Conservation (phyloP, 1,140 invertebrate genomes). For the Drosophila tropicalis region DNA sequence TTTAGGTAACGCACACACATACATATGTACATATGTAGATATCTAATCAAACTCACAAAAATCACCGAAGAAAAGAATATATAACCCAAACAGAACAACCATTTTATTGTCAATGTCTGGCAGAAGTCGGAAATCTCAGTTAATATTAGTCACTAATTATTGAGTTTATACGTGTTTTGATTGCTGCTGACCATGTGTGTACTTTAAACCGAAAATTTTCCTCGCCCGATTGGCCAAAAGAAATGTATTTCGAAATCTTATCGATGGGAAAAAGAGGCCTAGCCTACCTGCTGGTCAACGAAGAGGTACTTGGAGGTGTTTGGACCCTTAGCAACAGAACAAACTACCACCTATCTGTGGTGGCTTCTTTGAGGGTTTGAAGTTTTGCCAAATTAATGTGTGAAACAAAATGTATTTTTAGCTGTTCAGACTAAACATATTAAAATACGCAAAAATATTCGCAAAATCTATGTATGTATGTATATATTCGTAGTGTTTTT, state of each 20-base stretch:
- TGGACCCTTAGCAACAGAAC: conserved; percentile 50
- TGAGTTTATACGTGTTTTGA: background rate
- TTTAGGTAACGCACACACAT: background rate
- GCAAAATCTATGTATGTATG: conserved; percentile 7
- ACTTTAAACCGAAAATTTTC: conserved; percentile 16
- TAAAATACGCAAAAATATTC: conserved; percentile 23
- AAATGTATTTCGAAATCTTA: conserved; percentile 15
- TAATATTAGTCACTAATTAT: conserved; percentile 5
- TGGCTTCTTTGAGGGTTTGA: conserved; percentile 23
- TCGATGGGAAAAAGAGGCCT: conserved; percentile 6
- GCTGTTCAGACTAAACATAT: conserved; percentile 41
- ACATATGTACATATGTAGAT: background rate
- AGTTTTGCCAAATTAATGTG: conserved; percentile 22
- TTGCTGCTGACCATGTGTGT: background rate
- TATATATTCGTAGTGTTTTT: conserved; percentile 1
- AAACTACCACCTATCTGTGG: conserved; percentile 14
- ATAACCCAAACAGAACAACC: background rate
- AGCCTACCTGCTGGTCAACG: background rate
- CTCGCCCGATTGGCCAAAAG: background rate
- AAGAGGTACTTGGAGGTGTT: conserved; percentile 11
- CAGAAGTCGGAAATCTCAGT: background rate
- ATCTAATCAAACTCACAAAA: conserved; percentile 12
- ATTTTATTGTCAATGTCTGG: background rate
- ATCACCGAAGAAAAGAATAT: background rate
- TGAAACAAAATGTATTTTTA: conserved; percentile 41